Evolutionary conservation across 2,888 invertebrate species (phyloP).

Genomic region (Torymus tubicola): DNA sequence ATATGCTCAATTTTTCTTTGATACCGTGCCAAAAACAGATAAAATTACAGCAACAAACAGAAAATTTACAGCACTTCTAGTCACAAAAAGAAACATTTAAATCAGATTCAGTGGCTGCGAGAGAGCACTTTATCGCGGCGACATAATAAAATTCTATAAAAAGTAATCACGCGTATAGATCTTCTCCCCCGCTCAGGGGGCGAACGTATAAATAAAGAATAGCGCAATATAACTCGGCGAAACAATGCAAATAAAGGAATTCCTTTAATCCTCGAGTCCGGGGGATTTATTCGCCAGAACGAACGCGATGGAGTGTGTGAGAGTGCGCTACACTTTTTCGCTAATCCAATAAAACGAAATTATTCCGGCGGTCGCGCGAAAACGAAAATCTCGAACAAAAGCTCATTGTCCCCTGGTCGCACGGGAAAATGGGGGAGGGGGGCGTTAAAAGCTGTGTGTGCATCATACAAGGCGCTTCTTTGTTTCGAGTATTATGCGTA

Average conservation of each 20-base stretch:
- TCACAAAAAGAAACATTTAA: no score
- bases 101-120: no score
- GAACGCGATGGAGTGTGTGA: neutral
- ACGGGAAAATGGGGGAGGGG: slow-evolving; percentile 31
- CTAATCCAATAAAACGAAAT: slow-evolving; percentile 45
- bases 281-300: neutral
- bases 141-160: neutral
- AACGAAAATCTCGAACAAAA: slow-evolving; percentile 49
- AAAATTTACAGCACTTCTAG: no score
- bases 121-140: no score
- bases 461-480: slow-evolving; percentile 34
- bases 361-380: slow-evolving; percentile 19
- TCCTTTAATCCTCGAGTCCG: neutral
- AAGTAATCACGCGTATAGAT: no score
- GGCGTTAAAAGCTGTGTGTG: neutral
- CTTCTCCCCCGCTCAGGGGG: no score
- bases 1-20: no score
- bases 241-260: slow-evolving; percentile 2
- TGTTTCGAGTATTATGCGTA: slow-evolving; percentile 21
- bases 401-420: slow-evolving; percentile 26
- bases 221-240: neutral
- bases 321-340: neutral
- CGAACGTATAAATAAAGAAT: no score
- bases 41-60: no score
- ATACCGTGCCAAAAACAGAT: no score